phyloP scores from a whole-genome alignment of 2,797 vertebrate genomes.

The Microhierax caerulescens region DNA sequence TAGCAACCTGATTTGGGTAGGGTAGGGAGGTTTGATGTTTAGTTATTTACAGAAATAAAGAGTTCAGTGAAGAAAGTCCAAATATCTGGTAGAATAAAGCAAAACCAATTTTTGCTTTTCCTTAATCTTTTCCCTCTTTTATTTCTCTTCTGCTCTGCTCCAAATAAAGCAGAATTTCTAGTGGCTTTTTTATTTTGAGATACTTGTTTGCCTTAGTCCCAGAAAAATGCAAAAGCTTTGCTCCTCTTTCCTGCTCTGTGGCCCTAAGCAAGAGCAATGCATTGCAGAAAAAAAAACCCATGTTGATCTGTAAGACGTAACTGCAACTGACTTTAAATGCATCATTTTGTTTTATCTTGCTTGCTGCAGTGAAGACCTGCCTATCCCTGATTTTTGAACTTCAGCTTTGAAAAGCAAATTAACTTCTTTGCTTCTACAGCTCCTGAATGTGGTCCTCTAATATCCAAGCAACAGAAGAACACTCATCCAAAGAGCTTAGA shows the following conservation, averaged over 20 bases:
- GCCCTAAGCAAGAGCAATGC: not conserved
- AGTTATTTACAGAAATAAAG: not conserved
- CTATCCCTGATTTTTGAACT: not conserved
- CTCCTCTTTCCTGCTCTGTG: not conserved
- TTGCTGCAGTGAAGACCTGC: not conserved
- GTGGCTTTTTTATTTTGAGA: not conserved
- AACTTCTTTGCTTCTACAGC: not conserved
- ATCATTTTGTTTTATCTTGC: not conserved
- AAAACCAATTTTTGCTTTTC: not conserved
- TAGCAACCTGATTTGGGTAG: not conserved
- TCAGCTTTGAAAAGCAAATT: not conserved
- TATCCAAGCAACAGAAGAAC: not conserved
- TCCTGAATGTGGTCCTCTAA: not conserved
- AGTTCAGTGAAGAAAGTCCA: not conserved
- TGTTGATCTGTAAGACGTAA: not conserved
- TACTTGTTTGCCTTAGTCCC: not conserved
- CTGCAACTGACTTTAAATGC: not conserved
- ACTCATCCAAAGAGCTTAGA: not conserved
- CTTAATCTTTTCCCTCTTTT: not conserved
- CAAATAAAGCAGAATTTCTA: not conserved
- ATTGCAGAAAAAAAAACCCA: not conserved
- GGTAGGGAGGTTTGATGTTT: not conserved
- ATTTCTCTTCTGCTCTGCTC: not conserved
- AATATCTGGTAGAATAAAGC: not conserved
- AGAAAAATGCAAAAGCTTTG: not conserved